Evolutionary conservation across 2,113 vertebrate species (phyloP).

Genomic region (Rhabdornis inornatus): DNA sequence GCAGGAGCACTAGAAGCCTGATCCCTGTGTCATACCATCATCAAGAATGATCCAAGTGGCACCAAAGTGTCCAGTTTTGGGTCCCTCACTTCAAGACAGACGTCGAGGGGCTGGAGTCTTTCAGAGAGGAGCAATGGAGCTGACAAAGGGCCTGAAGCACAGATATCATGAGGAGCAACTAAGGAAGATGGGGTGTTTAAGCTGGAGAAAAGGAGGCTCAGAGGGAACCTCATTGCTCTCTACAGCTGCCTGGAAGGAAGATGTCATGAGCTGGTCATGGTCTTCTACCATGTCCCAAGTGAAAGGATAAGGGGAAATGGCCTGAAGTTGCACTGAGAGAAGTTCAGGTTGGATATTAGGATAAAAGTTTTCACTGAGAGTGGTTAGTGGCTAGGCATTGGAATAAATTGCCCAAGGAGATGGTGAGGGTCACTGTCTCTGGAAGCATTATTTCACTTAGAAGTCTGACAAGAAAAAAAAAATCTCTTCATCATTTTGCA

Average conservation of each 20-base stretch:
- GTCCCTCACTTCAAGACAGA: neutral
- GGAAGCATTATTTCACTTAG: neutral
- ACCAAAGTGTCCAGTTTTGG: neutral
- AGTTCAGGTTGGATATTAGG: neutral
- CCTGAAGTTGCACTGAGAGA: neutral
- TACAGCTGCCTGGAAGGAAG: neutral
- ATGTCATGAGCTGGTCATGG: neutral
- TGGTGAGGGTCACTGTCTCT: neutral
- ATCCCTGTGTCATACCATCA: neutral
- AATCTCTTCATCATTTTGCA: neutral
- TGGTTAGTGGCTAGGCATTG: neutral
- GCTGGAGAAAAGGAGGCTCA: neutral
- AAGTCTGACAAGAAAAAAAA: neutral
- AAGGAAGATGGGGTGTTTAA: neutral
- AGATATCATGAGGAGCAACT: neutral
- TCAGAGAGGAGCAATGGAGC: neutral
- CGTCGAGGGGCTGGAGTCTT: neutral
- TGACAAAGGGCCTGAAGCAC: neutral
- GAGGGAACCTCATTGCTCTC: neutral
- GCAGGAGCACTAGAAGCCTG: neutral
- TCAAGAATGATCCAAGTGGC: neutral
- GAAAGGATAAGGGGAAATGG: neutral
- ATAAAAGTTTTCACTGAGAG: neutral
- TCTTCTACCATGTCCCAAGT: neutral
- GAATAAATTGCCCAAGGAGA: neutral